phyloP scores from a whole-genome alignment of 2,888 invertebrate species.

The Buathra laborator region DNA sequence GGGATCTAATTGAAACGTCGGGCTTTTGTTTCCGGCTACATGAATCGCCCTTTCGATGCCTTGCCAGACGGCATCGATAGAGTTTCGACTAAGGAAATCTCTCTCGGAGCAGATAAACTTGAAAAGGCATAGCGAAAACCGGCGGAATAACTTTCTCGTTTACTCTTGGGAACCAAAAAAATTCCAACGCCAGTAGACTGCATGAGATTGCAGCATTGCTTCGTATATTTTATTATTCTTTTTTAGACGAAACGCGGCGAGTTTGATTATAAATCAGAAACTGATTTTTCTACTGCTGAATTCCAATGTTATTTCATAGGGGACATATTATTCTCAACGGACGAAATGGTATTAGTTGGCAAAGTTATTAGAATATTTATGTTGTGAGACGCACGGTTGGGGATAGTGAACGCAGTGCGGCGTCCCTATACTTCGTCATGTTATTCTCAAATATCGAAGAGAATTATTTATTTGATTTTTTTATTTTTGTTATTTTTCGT shows the following conservation, averaged over 20 bases:
- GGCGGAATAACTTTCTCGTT: background rate
- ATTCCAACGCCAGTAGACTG: background rate
- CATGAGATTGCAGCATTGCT: background rate
- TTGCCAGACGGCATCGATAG: slow-evolving; percentile 24
- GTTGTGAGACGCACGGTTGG: slow-evolving; percentile 34
- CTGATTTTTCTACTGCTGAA: slow-evolving; percentile 55
- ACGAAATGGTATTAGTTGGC: slow-evolving; percentile 80
- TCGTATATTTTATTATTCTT: background rate
- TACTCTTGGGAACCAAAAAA: background rate
- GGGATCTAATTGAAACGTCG: slow-evolving; percentile 84
- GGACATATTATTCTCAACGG: slow-evolving; percentile 75
- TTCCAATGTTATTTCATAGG: slow-evolving; percentile 67
- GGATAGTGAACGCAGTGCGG: background rate
- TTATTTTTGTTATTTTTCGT: background rate
- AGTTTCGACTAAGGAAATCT: slow-evolving; percentile 52
- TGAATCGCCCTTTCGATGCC: slow-evolving; percentile 60
- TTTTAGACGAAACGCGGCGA: background rate
- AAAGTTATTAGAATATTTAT: slow-evolving; percentile 82
- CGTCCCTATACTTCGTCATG: background rate
- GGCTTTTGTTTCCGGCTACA: slow-evolving; percentile 76
- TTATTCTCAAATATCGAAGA: background rate
- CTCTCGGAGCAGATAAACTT: background rate
- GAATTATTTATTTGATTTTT: background rate
- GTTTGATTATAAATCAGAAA: slow-evolving; percentile 1
- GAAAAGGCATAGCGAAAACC: background rate